Conservation (phyloP, 2,888 invertebrate species). For the Phalera bucephala region DNA sequence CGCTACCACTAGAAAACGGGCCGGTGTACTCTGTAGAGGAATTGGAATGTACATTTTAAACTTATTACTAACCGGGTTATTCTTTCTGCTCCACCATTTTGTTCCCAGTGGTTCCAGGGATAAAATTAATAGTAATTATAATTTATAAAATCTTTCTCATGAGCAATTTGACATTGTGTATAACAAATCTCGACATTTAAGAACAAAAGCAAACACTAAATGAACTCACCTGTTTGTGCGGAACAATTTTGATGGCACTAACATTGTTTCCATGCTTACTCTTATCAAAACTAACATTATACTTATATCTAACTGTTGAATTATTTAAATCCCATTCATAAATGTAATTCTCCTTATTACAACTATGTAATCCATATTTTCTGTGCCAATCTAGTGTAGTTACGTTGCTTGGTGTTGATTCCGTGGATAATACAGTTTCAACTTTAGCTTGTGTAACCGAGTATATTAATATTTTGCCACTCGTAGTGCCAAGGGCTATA, state of each 20-base stretch:
- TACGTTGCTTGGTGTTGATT: constrained; percentile 55
- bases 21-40: constrained; percentile 52
- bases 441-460: constrained; percentile 86
- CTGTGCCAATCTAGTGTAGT: constrained; percentile 83
- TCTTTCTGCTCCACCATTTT: too few relatives aligned
- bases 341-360: constrained; percentile 78
- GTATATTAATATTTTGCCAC: constrained; percentile 88
- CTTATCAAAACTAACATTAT: constrained; percentile 82
- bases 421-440: constrained; percentile 76
- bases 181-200: too few relatives aligned
- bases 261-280: constrained; percentile 80
- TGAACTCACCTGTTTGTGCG: constrained; percentile 69
- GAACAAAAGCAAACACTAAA: too few relatives aligned
- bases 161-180: too few relatives aligned
- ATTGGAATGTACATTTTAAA: neutral
- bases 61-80: too few relatives aligned
- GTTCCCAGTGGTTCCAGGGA: too few relatives aligned
- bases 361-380: constrained; percentile 77
- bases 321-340: constrained; percentile 80
- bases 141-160: too few relatives aligned
- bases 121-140: too few relatives aligned
- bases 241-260: constrained; percentile 84
- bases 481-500: constrained; percentile 88
- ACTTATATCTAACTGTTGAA: constrained; percentile 74
- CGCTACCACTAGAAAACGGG: constrained; percentile 62